A percentile compares a stretch with the other conserved stretches of the same genome.
Evolutionary conservation across 2,797 vertebrate genomes (phyloP).

Genomic region (Chrosomus eos): DNA sequence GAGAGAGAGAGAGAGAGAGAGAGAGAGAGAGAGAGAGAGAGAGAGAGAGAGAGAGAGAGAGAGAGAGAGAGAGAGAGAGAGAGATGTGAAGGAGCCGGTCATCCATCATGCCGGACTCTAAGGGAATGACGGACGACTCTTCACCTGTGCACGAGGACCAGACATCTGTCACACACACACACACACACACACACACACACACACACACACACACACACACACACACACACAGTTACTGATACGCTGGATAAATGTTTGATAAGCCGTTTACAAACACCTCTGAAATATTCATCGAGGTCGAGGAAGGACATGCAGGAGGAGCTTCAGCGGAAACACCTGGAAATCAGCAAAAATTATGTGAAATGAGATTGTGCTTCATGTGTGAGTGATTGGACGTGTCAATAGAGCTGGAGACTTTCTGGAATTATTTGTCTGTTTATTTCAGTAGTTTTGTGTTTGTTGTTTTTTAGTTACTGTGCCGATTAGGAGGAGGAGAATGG

Average conservation of each 20-base stretch:
- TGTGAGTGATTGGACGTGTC: neutral
- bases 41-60: neutral
- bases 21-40: no score
- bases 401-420: neutral
- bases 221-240: slow-evolving; percentile 9
- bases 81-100: slow-evolving; percentile 13
- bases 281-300: slow-evolving; percentile 50
- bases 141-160: neutral
- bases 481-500: neutral
- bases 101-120: slow-evolving; percentile 23
- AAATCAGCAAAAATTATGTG: neutral
- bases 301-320: slow-evolving; percentile 62
- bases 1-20: no score
- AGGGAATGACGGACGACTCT: slow-evolving; percentile 26
- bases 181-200: slow-evolving; percentile 7
- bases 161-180: slow-evolving; percentile 10
- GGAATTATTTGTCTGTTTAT: neutral
- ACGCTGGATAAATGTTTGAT: slow-evolving; percentile 21
- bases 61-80: neutral
- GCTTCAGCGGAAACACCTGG: slow-evolving; percentile 39
- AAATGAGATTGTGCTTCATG: neutral
- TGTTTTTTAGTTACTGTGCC: neutral
- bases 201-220: slow-evolving; percentile 13
- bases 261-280: slow-evolving; percentile 34
- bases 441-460: neutral